Base-by-base conservation (phyloP, 1,140 invertebrate species). In the Drosophila kurseongensis region DNA sequence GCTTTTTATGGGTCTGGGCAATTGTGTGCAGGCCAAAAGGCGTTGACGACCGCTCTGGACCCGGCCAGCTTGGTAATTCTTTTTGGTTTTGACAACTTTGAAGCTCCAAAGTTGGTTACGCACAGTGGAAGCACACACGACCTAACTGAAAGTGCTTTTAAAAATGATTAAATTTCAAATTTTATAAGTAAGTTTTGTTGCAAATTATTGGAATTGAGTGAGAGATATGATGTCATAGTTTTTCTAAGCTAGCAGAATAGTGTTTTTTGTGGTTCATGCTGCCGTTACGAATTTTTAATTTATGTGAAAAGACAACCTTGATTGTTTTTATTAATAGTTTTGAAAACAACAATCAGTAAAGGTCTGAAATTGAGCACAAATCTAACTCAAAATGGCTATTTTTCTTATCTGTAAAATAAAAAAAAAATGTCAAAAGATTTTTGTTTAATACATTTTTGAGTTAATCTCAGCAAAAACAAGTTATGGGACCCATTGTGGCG, bases 31-130 rank as follows among this genome's bases (percentile, higher is more conserved):
- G 68, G 29, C 44, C 44, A 57, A 69, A 69, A 71, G 65, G 68
- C 68, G 66, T 69, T 71, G 68, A 71, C 68, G 68, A 71, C 44
- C 65, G 47, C 66, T 71, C 42, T 41, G 65, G 42, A 32, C n/a
- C 44, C 65, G 12, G 51, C 14, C 67, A 69, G 63, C 40, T 71
- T 50, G 27, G 50, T 41, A 47, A 71, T 69, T 71, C 42, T 32
- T 68, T 45, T 71, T 47, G 67, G 48, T 69, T 71, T 69, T 71
- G 63, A 71, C 67, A 71, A 56, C 50, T 71, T 68, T 57, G 27
- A 18, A 48, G 67, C 48, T 27, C 13, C 8, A 2, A 47, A 40
- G 48, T 56, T 51, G 27, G 41, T 32, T 42, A 42, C 27, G 55
- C 41, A 23, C 16, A 44, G 61, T 12, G 32, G 13, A 65, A 23